These are phyloP conservation scores for Cantharis lateralis DNA, from an alignment of 2,888 invertebrate species.

Conservation along the genomic window DNA sequence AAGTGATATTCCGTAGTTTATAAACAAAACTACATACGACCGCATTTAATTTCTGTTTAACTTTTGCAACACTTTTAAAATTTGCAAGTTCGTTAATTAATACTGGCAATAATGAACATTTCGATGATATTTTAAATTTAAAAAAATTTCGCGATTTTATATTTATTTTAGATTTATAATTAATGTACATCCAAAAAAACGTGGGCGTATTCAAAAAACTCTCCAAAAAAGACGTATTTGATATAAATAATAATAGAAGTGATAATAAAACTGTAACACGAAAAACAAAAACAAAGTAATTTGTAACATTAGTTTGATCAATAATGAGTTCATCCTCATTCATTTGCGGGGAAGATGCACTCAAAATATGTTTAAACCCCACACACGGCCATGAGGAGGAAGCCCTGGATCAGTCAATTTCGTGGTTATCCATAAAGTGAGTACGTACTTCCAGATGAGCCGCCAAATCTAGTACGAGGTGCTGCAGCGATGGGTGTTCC, in stretches of 20 bases:
- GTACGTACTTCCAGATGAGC: slow-evolving; percentile 81
- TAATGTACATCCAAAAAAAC: slow-evolving; percentile 25
- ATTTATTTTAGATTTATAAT: slow-evolving; percentile 7
- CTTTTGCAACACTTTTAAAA: slow-evolving; percentile 19
- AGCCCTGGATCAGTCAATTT: slow-evolving; percentile 67
- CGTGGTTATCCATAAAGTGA: slow-evolving; percentile 67
- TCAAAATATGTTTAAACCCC: slow-evolving; percentile 46
- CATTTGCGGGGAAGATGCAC: slow-evolving; percentile 41
- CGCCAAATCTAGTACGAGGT: slow-evolving; percentile 82
- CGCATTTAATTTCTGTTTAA: slow-evolving; percentile 12
- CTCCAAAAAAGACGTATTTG: slow-evolving; percentile 11
- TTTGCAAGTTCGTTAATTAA: slow-evolving; percentile 32
- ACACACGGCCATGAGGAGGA: slow-evolving; percentile 56
- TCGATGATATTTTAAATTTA: slow-evolving; percentile 31
- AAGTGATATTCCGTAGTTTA: background rate
- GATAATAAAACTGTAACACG: slow-evolving; percentile 18
- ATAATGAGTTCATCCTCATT: slow-evolving; percentile 44
- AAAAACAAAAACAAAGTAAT: slow-evolving; percentile 18
- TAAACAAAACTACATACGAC: background rate
- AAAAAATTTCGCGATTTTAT: slow-evolving; percentile 5
- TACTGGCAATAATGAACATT: slow-evolving; percentile 37
- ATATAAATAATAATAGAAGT: slow-evolving; percentile 12
- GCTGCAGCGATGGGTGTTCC: slow-evolving; percentile 80
- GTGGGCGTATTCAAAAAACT: slow-evolving; percentile 11
- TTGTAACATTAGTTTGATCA: slow-evolving; percentile 11